Percentiles rank a stretch among this genome's conserved stretches.
Conservation (phyloP, 2,888 invertebrate genomes). For the Smittia sp. region DNA sequence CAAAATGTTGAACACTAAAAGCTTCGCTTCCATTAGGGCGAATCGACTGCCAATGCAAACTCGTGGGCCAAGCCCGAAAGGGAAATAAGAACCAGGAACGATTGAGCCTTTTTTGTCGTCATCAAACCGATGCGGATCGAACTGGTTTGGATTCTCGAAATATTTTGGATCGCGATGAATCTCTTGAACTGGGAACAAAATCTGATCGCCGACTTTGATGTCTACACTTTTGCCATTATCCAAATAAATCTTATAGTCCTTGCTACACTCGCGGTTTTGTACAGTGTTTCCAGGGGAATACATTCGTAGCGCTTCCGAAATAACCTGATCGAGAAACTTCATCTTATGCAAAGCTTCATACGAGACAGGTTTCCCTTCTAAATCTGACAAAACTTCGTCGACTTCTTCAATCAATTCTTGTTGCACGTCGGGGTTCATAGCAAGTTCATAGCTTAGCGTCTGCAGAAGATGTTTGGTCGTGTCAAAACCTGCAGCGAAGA, state of each 20-base stretch:
- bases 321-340: background rate
- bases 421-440: background rate
- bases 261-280: background rate
- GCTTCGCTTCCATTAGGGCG: slow-evolving; percentile 26
- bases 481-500: background rate
- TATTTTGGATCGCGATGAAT: slow-evolving; percentile 22
- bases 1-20: slow-evolving; percentile 1
- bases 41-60: slow-evolving; percentile 30
- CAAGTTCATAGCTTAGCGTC: background rate
- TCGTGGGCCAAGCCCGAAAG: slow-evolving; percentile 20
- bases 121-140: slow-evolving; percentile 25
- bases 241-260: background rate
- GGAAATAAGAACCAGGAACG: slow-evolving; percentile 13
- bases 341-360: slow-evolving; percentile 14
- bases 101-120: slow-evolving; percentile 29
- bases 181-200: background rate
- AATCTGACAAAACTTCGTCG: background rate
- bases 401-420: background rate
- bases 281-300: background rate
- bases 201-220: background rate
- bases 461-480: background rate
- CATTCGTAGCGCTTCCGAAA: background rate
- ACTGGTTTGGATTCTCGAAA: slow-evolving; percentile 16
- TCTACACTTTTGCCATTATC: background rate
- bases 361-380: background rate